These are phyloP conservation scores for Osmerus eperlanus DNA, from an alignment of 2,113 vertebrate genomes.

Conservation along the genomic window DNA sequence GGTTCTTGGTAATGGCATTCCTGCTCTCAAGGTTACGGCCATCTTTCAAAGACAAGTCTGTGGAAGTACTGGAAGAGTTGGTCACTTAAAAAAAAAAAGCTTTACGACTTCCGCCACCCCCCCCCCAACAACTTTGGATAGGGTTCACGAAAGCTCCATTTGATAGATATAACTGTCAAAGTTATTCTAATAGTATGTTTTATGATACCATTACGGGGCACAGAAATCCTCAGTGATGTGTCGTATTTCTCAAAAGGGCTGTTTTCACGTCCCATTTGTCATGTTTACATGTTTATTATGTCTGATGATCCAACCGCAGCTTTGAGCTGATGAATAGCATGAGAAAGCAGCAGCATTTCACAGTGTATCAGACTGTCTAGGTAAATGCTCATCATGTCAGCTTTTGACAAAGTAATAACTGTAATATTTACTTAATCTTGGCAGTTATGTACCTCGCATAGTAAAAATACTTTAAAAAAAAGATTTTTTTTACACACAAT, in stretches of 20 bases:
- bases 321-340: constrained; percentile 10
- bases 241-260: constrained; percentile 4
- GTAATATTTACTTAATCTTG: constrained; percentile 1
- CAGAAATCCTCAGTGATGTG: constrained; percentile 1
- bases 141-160: background rate
- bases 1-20: constrained; percentile 40
- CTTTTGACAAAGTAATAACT: constrained; percentile 9
- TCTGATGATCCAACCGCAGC: background rate
- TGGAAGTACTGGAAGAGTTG: constrained; percentile 20
- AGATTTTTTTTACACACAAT: background rate
- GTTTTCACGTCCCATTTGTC: constrained; percentile 13
- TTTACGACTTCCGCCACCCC: background rate
- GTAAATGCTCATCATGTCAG: background rate
- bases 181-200: background rate
- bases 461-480: background rate
- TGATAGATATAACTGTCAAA: background rate
- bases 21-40: constrained; percentile 44
- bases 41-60: constrained; percentile 35
- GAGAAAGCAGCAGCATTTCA: background rate
- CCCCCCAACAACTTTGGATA: background rate
- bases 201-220: constrained; percentile 1
- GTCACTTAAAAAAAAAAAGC: background rate
- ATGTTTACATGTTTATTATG: constrained; percentile 19
- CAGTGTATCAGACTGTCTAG: background rate
- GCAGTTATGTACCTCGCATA: background rate